Conservation (phyloP, 92 coral and sea anemone species). For the Desmophyllum pertusum region DNA sequence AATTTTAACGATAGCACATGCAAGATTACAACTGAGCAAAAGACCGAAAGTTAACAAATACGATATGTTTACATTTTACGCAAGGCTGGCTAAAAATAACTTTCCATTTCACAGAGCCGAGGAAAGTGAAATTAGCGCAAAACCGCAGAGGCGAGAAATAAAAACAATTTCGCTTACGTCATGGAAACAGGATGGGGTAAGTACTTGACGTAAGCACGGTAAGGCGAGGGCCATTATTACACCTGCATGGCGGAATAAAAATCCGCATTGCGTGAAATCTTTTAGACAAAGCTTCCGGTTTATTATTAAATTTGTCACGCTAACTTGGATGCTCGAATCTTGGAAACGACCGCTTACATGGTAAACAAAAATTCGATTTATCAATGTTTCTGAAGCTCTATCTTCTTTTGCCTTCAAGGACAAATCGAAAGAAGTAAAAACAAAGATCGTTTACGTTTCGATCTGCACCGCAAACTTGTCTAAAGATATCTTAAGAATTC, state of each 20-base stretch:
- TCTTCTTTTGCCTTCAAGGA: not conserved
- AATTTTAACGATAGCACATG: not conserved
- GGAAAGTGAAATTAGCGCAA: conserved; percentile 1
- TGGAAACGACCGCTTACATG: not conserved
- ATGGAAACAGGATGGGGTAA: not conserved
- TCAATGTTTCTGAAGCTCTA: not conserved
- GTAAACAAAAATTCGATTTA: not conserved
- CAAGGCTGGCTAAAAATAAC: not conserved
- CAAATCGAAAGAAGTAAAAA: no score
- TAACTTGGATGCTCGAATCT: not conserved
- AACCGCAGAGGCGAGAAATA: not conserved
- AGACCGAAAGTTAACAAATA: not conserved
- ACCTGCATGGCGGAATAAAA: conserved; percentile 15
- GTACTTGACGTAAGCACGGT: conserved; percentile 35
- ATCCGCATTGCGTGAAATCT: conserved; percentile 11
- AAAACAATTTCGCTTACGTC: conserved; percentile 1
- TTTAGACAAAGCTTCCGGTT: conserved; percentile 23
- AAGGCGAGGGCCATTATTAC: not conserved
- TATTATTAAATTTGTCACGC: conserved; percentile 22
- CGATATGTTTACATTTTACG: conserved; percentile 21
- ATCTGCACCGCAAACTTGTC: no score
- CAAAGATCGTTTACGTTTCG: no score
- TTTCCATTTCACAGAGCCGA: not conserved
- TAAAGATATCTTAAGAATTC: no score
- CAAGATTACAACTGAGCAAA: not conserved